Base-by-base conservation (phyloP, 2,888 invertebrate genomes). In the Ormyrus nitidulus region DNA sequence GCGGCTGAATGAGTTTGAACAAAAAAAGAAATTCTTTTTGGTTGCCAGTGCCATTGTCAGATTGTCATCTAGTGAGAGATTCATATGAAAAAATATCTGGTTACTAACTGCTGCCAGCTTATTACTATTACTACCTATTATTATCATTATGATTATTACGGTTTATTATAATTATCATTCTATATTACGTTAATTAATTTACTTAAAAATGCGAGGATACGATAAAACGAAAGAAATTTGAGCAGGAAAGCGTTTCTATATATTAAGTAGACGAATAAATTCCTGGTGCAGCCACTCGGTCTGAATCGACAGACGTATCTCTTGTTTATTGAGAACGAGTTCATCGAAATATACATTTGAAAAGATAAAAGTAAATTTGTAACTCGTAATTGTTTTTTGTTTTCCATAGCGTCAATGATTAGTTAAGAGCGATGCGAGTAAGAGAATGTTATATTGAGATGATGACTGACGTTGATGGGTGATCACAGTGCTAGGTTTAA, bases 401-500 rank as follows among this genome's bases (percentile, higher is more conserved):
- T 82, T 81, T 82, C 70, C 74, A 79, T 79, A 79, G 80, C 78
- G 71, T 82, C 77, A 76, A 80, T 75, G 69, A 80, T 82, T 80
- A 80, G 76, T 82, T 82, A 54, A 80, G 79, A 74, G 71, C 69
- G 76, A 59, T 69, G 77, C 44, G 77, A 65, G 54, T 68, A 65
- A 70, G 61, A 75, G 70, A 70, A 79, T 79, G 80, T 80, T 82
- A 82, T 70, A 75, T 65, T 61, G 78, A 87, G 87, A 86, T 86
- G 85, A 88, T 87, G 89, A 90, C 89, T 89, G 90, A 90, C 88
- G 87, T 88, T 89, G 88, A 88, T 90, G 89, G 89, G 89, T 90
- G 90, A 90, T 90, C 88, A 90, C 89, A 89, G 90, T 89, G 88
- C 86, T 90, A 90, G 89, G 89, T 90, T 90, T 88, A 89, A 87